Base-by-base conservation (phyloP, 2,888 invertebrate species). In the Euspilapteryx auroguttella region DNA sequence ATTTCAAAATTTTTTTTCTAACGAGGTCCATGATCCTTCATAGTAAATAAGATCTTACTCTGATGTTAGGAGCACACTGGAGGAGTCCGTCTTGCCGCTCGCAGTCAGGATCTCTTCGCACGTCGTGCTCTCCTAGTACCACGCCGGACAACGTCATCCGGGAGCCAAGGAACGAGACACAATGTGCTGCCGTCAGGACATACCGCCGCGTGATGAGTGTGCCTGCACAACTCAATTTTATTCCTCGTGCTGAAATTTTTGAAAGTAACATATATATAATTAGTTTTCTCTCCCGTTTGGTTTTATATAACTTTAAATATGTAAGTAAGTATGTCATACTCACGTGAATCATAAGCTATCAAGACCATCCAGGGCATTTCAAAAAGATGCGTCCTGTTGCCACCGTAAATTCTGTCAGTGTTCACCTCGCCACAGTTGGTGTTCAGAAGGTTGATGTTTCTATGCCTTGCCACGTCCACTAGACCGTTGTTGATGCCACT, bases 311-410 rank as follows among this genome's bases (percentile, higher is more conserved):
- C n/a, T n/a, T n/a, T n/a, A n/a, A 29, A 12, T 24, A 29, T 29
- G 11, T 14, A 27, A 13, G 13, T 9, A 25, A 10, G 13, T 24
- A 15, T 17, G n/a, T 20, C 2, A 23, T 25, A 34, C 34, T 39
- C 42, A 73, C 75, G 42, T 30, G 64, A 54, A 27, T 65, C 49
- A 38, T 87, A 89, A 2, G 80, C 78, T n/a, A 89, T 47, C 2
- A 87, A 58, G 0, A 82, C 86, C 85, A 88, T 83, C 87, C 87
- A 89, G 0, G 88, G 88, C 55, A 81, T 86, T 39, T 87, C 83
- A 22, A 75, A 79, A 3, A 86, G 47, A 1, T 52, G 53, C 0
- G 87, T 82, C 32, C 69, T 58, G 24, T 80, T 73, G 0, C 87
- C 88, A 2, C 80, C 79, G 13, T 79, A 59, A 25, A 89, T 80